Evolutionary conservation across 64 coral and sea anemone species (phyloP), one percentile per base, ranked within the genome.

Genomic region (Stylophora pistillata): DNA sequence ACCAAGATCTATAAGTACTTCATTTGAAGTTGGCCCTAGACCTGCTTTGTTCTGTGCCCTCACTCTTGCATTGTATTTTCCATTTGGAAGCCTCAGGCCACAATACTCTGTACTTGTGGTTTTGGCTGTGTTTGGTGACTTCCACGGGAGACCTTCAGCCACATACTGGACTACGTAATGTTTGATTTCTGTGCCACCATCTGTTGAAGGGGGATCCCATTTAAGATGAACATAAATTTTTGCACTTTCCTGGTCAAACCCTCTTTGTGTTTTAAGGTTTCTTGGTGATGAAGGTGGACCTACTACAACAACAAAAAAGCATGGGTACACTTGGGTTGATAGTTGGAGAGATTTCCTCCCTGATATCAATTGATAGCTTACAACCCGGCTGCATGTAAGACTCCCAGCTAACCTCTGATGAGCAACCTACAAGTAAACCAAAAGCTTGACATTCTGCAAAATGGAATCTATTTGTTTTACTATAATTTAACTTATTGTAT

Each of bases 31-130:
- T 25, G 61, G 60, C 25, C 80, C 30, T 53, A 53, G 2, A 0
- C 80, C 80, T 15, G 62, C 80, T 20, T 84, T 84, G 62, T 84
- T 84, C 33, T 69, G 64, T 34, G 80, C 80, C 34, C 80, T 65
- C 17, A 84, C 80, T 13, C 34, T 52, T 18, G 80, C 80, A 69
- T 26, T 25, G 17, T 84, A 84, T 0, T 53, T 83, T 13, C 80
- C 80, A 84, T 21, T 25, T 6, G 9, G 60, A 10, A 84, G 80
- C 12, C 27, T 70, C 60, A 84, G 30, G 16, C 53, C 32, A 21
- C 52, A 21, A 15, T 53, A 52, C 27, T 23, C 18, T 25, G 17
- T 25, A 6, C 16, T 16, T 69, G 47, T 23, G 15, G 60, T 68
- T 33, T 47, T 37, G 41, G 13, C 9, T 5, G 5, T 4, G n/a